phyloP scores from a whole-genome alignment of 2,888 invertebrate species.

The Cataglyphis rosenhaueri region DNA sequence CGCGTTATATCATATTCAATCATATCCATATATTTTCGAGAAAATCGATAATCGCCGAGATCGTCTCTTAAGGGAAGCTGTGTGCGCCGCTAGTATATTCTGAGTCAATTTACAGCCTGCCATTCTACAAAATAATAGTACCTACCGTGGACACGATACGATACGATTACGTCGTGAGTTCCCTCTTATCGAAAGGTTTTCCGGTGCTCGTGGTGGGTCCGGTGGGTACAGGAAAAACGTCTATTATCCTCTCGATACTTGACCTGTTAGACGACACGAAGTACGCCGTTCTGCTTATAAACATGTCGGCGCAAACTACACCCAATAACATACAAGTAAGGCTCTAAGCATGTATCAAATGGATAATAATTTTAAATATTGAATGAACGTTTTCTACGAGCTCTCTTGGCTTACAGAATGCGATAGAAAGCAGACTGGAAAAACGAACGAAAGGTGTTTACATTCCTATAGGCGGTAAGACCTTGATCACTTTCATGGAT shows the following conservation, averaged over 20 bases:
- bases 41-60: not conserved
- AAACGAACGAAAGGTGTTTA: slow-evolving; percentile 95
- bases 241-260: slow-evolving; percentile 88
- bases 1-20: slow-evolving; percentile 1
- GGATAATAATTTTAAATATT: slow-evolving; percentile 36
- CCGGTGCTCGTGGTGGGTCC: slow-evolving; percentile 93
- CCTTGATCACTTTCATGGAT: slow-evolving; percentile 94
- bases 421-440: slow-evolving; percentile 94
- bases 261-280: slow-evolving; percentile 87
- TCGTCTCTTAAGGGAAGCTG: not conserved
- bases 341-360: slow-evolving; percentile 8
- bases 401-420: slow-evolving; percentile 87
- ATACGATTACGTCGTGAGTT: slow-evolving; percentile 91
- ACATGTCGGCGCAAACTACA: slow-evolving; percentile 96
- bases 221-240: slow-evolving; percentile 96
- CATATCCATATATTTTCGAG: not conserved
- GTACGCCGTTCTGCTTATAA: slow-evolving; percentile 91
- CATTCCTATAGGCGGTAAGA: slow-evolving; percentile 93
- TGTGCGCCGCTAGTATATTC: not conserved
- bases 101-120: slow-evolving; percentile 86
- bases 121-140: slow-evolving; percentile 94
- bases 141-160: slow-evolving; percentile 96
- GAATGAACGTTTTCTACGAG: slow-evolving; percentile 30
- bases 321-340: slow-evolving; percentile 89
- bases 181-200: slow-evolving; percentile 88